A percentile compares a stretch with the other conserved stretches of the same genome.
Evolutionary conservation across 2,888 invertebrate species (phyloP).

Genomic region (Phanerotoma sp.): DNA sequence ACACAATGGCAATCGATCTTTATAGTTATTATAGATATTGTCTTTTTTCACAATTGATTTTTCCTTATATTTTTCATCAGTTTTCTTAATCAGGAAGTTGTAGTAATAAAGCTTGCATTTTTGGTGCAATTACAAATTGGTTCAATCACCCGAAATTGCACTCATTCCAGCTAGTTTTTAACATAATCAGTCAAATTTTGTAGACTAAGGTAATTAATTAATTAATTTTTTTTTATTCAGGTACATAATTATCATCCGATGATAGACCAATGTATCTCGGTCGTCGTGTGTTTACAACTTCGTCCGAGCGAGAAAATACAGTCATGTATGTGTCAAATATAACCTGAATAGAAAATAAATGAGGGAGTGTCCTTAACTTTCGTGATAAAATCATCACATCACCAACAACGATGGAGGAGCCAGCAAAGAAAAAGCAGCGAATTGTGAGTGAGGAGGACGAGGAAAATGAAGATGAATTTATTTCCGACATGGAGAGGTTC

Average conservation of each 20-base stretch:
- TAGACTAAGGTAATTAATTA: neutral
- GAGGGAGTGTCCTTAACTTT: neutral
- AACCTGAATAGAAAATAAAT: slow-evolving; percentile 39
- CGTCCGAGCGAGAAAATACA: neutral
- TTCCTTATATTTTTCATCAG: too few species aligned
- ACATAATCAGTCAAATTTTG: too few species aligned
- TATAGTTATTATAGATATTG: too few species aligned
- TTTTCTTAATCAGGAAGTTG: too few species aligned
- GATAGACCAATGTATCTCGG: slow-evolving; percentile 9
- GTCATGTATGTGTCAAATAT: slow-evolving; percentile 38
- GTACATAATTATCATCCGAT: slow-evolving; percentile 4
- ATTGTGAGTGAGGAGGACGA: slow-evolving; percentile 64
- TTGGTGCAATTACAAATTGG: too few species aligned
- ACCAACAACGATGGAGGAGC: slow-evolving; percentile 78
- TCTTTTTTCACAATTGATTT: too few species aligned
- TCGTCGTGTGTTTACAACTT: neutral
- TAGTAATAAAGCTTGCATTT: too few species aligned
- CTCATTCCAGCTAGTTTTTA: too few species aligned
- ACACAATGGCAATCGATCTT: too few species aligned
- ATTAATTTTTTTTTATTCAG: slow-evolving; percentile 3
- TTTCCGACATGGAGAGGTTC: slow-evolving; percentile 63
- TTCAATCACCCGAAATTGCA: too few species aligned
- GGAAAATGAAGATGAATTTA: slow-evolving; percentile 58
- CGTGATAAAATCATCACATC: slow-evolving; percentile 55
- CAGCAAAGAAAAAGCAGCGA: slow-evolving; percentile 80